These are phyloP conservation scores for Tenthredo distinguenda DNA, from an alignment of 2,888 invertebrate genomes.

Conservation along the genomic window DNA sequence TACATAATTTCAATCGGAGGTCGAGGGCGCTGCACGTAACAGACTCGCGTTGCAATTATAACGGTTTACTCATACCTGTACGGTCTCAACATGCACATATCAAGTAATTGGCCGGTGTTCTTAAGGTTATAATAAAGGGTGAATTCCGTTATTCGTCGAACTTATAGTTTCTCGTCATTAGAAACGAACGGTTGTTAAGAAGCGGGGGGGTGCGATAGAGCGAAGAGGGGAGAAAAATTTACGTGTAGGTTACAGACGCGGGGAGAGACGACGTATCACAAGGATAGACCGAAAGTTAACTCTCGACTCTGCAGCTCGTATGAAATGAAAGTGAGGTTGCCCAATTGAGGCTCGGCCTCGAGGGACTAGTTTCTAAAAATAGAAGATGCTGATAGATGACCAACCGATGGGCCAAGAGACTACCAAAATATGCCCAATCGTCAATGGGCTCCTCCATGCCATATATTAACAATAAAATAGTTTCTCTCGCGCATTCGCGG, in stretches of 20 bases:
- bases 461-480: neutral
- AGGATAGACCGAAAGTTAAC: conserved; percentile 16
- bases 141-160: conserved; percentile 1
- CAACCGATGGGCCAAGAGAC: conserved; percentile 38
- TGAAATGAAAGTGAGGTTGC: conserved; percentile 50
- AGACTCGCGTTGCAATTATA: neutral
- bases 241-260: neutral
- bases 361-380: conserved; percentile 50
- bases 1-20: neutral
- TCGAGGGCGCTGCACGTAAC: neutral
- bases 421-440: neutral
- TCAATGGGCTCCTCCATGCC: neutral
- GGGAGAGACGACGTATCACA: neutral
- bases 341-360: conserved; percentile 48
- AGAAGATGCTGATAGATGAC: conserved; percentile 44
- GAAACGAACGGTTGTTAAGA: neutral
- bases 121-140: neutral
- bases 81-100: neutral
- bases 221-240: neutral
- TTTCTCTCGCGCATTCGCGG: neutral
- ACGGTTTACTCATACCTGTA: conserved; percentile 5
- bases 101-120: neutral
- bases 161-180: neutral
- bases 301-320: conserved; percentile 7
- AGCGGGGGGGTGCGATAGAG: neutral